Conservation (phyloP, 2,113 vertebrate genomes). For the sheep (Ovis aries) region ARS-UI_Ramb_v3.0 NC_056054.1:64330001-64330500, state of each 20-base stretch:
- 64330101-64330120: not conserved
- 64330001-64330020: not conserved
- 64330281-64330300: not conserved
- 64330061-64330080: not conserved
- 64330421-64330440: conserved; percentile 47
- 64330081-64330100: not conserved
- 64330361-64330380: conserved; percentile 57
- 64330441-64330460: conserved; percentile 68
- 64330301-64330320: conserved; percentile 62
- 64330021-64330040: too few relatives aligned
- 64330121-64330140: not conserved
- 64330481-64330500: conserved; percentile 70
- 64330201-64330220: not conserved
- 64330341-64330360: conserved; percentile 61
- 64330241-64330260: conserved; percentile 9
- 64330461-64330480: conserved; percentile 63
- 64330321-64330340: conserved; percentile 56
- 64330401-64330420: conserved; percentile 10
- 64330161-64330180: not conserved
- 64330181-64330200: not conserved
- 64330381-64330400: conserved; percentile 44
- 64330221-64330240: not conserved
- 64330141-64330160: not conserved
- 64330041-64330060: accelerated
- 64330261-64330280: not conserved